Evolutionary conservation across 2,888 invertebrate genomes (phyloP).

Genomic region (Phytoseiulus persimilis): DNA sequence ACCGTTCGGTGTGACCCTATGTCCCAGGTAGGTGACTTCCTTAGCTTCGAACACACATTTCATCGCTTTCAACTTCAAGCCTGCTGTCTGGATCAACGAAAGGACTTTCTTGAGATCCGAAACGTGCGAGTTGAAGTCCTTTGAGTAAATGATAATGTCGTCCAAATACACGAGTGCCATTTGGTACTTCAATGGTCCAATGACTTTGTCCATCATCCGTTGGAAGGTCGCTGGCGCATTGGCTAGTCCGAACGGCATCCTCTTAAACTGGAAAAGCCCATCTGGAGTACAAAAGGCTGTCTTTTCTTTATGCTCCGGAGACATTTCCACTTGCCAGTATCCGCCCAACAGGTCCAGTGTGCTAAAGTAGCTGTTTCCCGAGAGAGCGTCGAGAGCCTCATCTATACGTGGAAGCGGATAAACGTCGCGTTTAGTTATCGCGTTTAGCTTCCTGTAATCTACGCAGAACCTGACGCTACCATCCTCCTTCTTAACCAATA

Average conservation of each 20-base stretch:
- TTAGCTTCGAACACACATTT: conserved; percentile 44
- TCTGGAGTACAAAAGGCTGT: conserved; percentile 45
- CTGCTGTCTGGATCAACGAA: no score
- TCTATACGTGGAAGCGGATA: conserved; percentile 43
- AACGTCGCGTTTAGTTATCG: no score
- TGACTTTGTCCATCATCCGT: conserved; percentile 45
- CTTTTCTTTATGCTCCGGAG: conserved; percentile 43
- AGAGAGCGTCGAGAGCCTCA: conserved; percentile 41
- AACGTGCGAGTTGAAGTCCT: conserved; percentile 44
- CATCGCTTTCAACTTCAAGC: conserved; percentile 43
- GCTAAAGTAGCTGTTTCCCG: conserved; percentile 41
- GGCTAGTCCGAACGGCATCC: no score
- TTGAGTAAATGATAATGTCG: conserved; percentile 45
- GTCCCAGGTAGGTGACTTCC: conserved; percentile 43
- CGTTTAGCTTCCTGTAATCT: no score
- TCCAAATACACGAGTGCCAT: conserved; percentile 45
- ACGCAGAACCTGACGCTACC: conserved; percentile 46
- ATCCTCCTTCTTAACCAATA: conserved; percentile 49
- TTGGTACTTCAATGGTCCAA: conserved; percentile 43
- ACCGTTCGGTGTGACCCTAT: conserved; percentile 40
- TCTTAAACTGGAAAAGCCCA: conserved; percentile 46
- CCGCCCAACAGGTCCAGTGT: conserved; percentile 45
- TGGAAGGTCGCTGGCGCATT: conserved; percentile 46
- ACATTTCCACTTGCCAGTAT: conserved; percentile 45
- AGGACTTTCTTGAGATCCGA: conserved; percentile 42